Conservation (phyloP, 2,113 vertebrate genomes). For the Chloroceryle aenea region DNA sequence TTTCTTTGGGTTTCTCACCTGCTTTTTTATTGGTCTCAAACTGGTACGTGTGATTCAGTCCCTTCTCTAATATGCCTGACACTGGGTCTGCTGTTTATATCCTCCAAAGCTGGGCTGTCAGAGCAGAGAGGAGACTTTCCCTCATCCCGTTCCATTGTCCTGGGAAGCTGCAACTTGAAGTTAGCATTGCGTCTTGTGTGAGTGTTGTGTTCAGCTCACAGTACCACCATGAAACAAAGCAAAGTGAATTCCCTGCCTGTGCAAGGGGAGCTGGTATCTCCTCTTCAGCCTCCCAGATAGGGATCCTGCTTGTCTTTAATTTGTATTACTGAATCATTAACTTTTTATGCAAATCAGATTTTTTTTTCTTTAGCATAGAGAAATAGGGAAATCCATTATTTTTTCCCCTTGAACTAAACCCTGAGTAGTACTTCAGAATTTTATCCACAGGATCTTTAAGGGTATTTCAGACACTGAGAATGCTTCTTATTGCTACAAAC, state of each 20-base stretch:
- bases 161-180: background rate
- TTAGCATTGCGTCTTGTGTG: accelerated
- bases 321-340: background rate
- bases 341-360: background rate
- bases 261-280: background rate
- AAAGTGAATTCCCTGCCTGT: background rate
- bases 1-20: background rate
- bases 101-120: background rate
- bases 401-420: background rate
- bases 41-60: background rate
- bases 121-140: background rate
- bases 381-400: background rate
- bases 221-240: background rate
- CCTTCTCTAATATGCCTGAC: background rate
- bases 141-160: background rate
- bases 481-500: background rate
- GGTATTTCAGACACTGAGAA: background rate
- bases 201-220: background rate
- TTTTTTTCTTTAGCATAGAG: background rate
- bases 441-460: background rate
- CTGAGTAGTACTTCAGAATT: background rate
- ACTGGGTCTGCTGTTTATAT: background rate
- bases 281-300: background rate
- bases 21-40: background rate
- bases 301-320: background rate